Evolutionary conservation across 2,888 invertebrate species (phyloP), one percentile per base, ranked within the genome.

Genomic region (Orchesella flavescens): DNA sequence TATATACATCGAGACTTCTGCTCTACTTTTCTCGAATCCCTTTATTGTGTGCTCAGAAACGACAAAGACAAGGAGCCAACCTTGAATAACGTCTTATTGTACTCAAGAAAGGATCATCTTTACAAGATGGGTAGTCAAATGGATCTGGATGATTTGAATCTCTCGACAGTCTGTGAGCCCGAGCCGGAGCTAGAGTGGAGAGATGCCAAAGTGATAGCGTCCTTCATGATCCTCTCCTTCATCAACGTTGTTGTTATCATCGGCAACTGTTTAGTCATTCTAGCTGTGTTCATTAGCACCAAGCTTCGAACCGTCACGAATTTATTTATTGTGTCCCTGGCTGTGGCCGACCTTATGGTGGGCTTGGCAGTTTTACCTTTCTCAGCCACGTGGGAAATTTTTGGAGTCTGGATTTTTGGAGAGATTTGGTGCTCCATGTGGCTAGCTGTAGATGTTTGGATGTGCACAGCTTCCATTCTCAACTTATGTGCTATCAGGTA

Each of bases 381-480:
- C 91, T 97, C 97, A 34, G 96, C 98, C 75, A 96, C 97, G 23
- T 95, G 97, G 92, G 97, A 98, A 91, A 96, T 97, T 81, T 90
- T 91, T 57, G 92, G 96, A 94, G 94, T 97, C 90, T 99, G 99
- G 99, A 95, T 98, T 89, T 99, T 98, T 90, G 98, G 98, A 71
- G 95, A 95, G 90, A 92, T 96, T 63, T 97, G 98, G 97, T 99
- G 98, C 91, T 95, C 96, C 84, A 94, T 97, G 87, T 99, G 98
- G 98, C 92, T 99, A 86, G 98, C 98, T 0, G 94, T 98, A 80
- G 99, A 99, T 91, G 98, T 99, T 13, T 97, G 98, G 97, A 95
- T 98, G 95, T 98, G 98, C 91, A 99, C 99, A 0, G 97, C 77
- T 17, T 76, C 87, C 46, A 87, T 87, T 10, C 85, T 87, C 63